Evolutionary conservation across 2,797 vertebrate genomes (phyloP).

Genomic region (Myoxocephalus aenaeus): DNA sequence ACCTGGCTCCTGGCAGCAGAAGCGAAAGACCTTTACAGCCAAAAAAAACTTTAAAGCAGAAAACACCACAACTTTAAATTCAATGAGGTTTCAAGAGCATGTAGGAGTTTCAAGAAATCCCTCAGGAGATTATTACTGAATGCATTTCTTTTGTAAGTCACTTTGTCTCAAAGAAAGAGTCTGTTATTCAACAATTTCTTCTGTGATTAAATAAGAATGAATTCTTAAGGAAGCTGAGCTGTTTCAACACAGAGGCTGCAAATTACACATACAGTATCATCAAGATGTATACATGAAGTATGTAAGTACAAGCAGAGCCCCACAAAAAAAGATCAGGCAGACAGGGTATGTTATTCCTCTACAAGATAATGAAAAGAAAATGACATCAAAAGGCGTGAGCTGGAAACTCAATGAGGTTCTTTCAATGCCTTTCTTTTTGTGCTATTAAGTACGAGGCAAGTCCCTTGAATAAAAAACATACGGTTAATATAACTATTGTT

Average conservation of each 20-base stretch:
- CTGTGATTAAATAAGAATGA: background rate
- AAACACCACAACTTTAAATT: background rate
- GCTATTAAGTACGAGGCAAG: background rate
- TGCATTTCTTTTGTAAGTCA: background rate
- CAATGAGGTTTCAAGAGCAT: background rate
- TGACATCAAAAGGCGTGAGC: background rate
- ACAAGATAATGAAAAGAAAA: background rate
- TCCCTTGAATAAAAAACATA: background rate
- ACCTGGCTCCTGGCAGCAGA: background rate
- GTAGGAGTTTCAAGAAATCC: background rate
- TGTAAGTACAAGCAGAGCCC: background rate
- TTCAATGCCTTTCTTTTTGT: constrained; percentile 1
- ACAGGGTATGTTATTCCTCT: background rate
- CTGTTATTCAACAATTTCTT: background rate
- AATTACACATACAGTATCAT: background rate
- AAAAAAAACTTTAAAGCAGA: background rate
- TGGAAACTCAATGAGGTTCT: constrained; percentile 6
- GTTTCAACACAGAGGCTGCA: background rate
- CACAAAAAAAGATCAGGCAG: background rate
- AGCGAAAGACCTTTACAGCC: background rate
- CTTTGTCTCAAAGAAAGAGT: background rate
- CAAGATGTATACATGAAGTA: background rate
- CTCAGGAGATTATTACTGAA: no score
- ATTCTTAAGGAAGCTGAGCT: background rate
- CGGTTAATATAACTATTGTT: background rate